A percentile compares a stretch with the other conserved stretches of the same genome.
Evolutionary conservation across 2,888 invertebrate genomes (phyloP).

Genomic region (Chymomyza caudatula): DNA sequence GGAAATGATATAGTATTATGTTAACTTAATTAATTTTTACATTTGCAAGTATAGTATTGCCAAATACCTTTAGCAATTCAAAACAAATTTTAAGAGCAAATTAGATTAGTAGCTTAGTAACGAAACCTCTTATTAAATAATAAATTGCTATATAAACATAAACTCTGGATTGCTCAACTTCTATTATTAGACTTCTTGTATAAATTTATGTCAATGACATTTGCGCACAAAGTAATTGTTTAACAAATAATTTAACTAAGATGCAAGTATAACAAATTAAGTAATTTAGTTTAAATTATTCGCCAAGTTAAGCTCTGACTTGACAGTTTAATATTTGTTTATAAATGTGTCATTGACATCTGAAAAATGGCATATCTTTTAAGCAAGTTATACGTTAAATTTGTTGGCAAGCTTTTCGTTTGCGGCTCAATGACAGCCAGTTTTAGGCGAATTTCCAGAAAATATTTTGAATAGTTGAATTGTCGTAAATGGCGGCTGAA

Average conservation of each 20-base stretch:
- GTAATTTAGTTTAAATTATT: background rate
- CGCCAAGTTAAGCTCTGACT: background rate
- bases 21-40: background rate
- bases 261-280: background rate
- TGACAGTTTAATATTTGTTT: background rate
- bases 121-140: background rate
- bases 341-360: background rate
- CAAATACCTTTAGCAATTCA: no score
- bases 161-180: background rate
- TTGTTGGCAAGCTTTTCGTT: background rate
- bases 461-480: no score
- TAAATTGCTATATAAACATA: background rate
- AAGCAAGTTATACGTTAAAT: background rate
- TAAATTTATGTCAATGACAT: background rate
- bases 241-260: background rate
- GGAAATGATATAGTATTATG: background rate
- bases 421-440: background rate
- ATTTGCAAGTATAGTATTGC: background rate
- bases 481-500: no score
- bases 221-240: background rate
- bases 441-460: no score
- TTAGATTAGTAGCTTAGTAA: no score
- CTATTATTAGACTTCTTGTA: background rate
- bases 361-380: background rate
- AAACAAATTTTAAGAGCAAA: background rate